Evolutionary conservation across 2,113 vertebrate genomes (phyloP).

Genomic region (Halichoeres trimaculatus): DNA sequence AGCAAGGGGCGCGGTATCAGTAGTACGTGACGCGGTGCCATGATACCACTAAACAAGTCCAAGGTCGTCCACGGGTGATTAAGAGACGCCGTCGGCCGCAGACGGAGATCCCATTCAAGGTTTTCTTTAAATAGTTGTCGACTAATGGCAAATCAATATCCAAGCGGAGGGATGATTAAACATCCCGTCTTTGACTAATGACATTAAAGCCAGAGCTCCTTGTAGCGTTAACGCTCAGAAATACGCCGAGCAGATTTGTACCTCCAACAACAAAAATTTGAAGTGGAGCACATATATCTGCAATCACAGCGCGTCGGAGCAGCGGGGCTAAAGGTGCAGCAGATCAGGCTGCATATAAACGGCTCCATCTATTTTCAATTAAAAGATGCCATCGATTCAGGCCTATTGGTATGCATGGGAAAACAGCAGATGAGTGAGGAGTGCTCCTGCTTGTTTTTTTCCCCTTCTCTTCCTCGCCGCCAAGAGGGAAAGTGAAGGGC

Average conservation of each 20-base stretch:
- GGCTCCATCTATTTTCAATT: conserved; percentile 78
- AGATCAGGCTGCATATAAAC: conserved; percentile 78
- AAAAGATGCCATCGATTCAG: conserved; percentile 78
- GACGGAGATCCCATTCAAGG: conserved; percentile 53
- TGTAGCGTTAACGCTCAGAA: conserved; percentile 48
- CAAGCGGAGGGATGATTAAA: conserved; percentile 77
- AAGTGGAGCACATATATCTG: conserved; percentile 49
- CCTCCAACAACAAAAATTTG: conserved; percentile 36
- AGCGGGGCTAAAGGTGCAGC: conserved; percentile 59
- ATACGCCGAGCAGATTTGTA: conserved; percentile 32
- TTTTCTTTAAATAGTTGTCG: conserved; percentile 77
- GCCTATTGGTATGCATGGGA: conserved; percentile 75
- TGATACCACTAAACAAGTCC: conserved; percentile 64
- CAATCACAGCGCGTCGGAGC: conserved; percentile 27
- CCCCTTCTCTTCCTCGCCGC: background rate
- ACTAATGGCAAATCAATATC: conserved; percentile 81
- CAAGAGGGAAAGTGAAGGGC: conserved; percentile 61
- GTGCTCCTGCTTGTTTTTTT: conserved; percentile 57
- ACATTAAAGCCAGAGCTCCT: conserved; percentile 60
- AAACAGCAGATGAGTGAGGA: conserved; percentile 68
- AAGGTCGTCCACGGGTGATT: conserved; percentile 69
- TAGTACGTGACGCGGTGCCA: conserved; percentile 46
- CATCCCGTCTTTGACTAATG: conserved; percentile 81
- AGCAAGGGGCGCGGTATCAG: conserved; percentile 37
- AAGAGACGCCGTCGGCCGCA: conserved; percentile 48